These are phyloP conservation scores for Whitmania pigra DNA, from an alignment of 1,140 invertebrate species.

Conservation along the genomic window DNA sequence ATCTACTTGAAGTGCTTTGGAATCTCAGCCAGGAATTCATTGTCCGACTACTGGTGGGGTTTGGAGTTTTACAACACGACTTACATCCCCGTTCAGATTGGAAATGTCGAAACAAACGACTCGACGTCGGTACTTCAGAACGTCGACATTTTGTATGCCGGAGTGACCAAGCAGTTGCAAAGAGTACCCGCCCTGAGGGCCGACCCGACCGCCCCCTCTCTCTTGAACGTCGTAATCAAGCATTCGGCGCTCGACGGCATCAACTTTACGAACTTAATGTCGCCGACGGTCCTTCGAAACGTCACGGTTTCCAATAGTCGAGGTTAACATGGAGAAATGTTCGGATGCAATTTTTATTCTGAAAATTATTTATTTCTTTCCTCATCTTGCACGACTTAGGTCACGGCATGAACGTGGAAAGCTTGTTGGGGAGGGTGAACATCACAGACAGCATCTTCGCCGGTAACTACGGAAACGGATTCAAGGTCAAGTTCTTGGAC, in stretches of 20 bases:
- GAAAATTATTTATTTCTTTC: too few species aligned
- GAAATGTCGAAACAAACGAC: conserved; percentile 36
- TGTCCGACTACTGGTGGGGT: conserved; percentile 38
- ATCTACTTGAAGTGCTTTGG: conserved; percentile 38
- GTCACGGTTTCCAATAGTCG: conserved; percentile 67
- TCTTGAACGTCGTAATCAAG: conserved; percentile 64
- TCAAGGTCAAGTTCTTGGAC: conserved; percentile 38
- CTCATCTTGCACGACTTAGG: conserved; percentile 37
- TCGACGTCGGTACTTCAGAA: conserved; percentile 65
- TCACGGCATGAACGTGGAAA: conserved; percentile 72
- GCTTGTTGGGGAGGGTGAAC: conserved; percentile 66
- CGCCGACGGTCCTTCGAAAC: conserved; percentile 65
- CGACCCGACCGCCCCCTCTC: conserved; percentile 68
- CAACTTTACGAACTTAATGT: conserved; percentile 69
- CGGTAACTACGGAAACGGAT: conserved; percentile 81
- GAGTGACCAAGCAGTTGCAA: conserved; percentile 52
- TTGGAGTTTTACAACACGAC: conserved; percentile 40
- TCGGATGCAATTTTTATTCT: neutral
- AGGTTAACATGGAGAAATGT: conserved; percentile 43
- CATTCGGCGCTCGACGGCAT: conserved; percentile 80
- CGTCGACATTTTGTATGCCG: conserved; percentile 69
- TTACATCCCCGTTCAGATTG: conserved; percentile 10
- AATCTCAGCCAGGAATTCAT: conserved; percentile 29
- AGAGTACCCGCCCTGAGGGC: conserved; percentile 70
- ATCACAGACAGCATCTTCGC: conserved; percentile 74